These are phyloP conservation scores for zebrafish (Danio rerio) DNA, from an alignment of 2,113 vertebrate species.

Conservation along the genomic window GRCz12tu NC_133197.1:33255001-33255500, in stretches of 20 bases:
- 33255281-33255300: background rate
- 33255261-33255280: constrained; percentile 29
- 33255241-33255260: constrained; percentile 42
- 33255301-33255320: background rate
- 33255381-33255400: background rate
- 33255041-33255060: background rate
- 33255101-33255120: constrained; percentile 18
- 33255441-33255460: background rate
- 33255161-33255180: constrained; percentile 53
- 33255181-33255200: constrained; percentile 45
- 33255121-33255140: constrained; percentile 29
- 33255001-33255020: background rate
- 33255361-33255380: background rate
- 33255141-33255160: constrained; percentile 42
- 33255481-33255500: background rate
- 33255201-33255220: constrained; percentile 44
- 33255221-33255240: constrained; percentile 5
- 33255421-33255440: background rate
- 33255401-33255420: background rate
- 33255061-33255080: background rate
- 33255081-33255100: constrained; percentile 2
- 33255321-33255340: background rate
- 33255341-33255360: background rate
- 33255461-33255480: too few species aligned
- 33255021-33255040: background rate